These are phyloP conservation scores for Epinotia nisella DNA, from an alignment of 2,888 invertebrate genomes.

Conservation along the genomic window DNA sequence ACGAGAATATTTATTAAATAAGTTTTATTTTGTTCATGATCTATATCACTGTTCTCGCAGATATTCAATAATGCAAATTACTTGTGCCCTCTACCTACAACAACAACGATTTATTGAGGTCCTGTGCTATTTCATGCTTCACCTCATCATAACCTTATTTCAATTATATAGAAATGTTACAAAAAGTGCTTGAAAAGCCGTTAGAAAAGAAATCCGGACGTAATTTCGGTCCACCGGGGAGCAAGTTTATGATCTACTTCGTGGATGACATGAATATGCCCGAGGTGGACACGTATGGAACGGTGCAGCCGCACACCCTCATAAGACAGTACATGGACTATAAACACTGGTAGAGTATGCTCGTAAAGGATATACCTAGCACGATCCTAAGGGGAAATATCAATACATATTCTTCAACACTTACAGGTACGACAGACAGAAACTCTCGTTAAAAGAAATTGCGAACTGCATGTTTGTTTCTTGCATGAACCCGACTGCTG, in stretches of 20 bases:
- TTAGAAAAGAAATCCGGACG: constrained; percentile 97
- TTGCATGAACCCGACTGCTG: constrained; percentile 98
- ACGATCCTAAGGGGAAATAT: neutral
- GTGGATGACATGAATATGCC: constrained; percentile 99
- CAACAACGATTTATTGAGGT: no score
- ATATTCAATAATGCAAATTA: no score
- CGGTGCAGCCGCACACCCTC: constrained; percentile 97
- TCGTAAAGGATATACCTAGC: neutral
- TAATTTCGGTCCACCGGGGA: constrained; percentile 97
- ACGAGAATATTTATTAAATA: no score
- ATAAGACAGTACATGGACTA: constrained; percentile 97
- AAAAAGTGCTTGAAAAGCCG: constrained; percentile 94
- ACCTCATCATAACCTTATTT: neutral
- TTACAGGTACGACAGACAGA: constrained; percentile 92
- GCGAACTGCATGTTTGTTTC: constrained; percentile 97
- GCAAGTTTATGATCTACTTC: constrained; percentile 95
- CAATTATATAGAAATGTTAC: constrained; percentile 89
- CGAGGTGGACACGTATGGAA: constrained; percentile 96
- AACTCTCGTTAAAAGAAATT: constrained; percentile 94
- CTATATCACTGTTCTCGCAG: no score
- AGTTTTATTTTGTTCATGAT: no score
- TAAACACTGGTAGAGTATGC: constrained; percentile 89
- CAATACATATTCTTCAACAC: neutral
- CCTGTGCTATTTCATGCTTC: no score
- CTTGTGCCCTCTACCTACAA: no score